These are phyloP conservation scores for Drosophila incognita DNA, from an alignment of 2,888 invertebrate genomes.

Conservation along the genomic window DNA sequence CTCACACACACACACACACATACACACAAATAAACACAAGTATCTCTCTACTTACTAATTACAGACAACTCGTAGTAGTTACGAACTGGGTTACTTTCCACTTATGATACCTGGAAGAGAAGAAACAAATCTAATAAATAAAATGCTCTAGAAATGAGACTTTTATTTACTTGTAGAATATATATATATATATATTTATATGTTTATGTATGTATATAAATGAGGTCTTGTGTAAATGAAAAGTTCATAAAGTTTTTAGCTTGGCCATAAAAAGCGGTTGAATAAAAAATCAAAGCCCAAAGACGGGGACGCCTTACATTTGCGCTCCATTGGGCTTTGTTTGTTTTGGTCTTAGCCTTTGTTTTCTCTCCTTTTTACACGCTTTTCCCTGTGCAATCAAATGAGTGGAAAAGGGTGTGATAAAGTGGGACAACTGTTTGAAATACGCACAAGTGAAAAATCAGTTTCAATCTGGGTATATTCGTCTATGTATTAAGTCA, in stretches of 20 bases:
- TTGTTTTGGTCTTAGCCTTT: slow-evolving; percentile 35
- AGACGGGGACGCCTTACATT: slow-evolving; percentile 17
- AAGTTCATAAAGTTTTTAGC: slow-evolving; percentile 44
- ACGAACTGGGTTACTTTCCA: slow-evolving; percentile 15
- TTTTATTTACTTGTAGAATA: neutral
- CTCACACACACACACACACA: slow-evolving; percentile 14
- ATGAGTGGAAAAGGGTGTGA: neutral
- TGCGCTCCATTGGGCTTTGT: slow-evolving; percentile 48
- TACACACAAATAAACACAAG: no score
- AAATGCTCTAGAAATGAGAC: neutral
- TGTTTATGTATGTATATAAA: neutral
- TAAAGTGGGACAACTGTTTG: neutral
- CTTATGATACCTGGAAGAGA: slow-evolving; percentile 29
- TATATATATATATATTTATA: slow-evolving; percentile 2
- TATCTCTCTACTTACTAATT: slow-evolving; percentile 40
- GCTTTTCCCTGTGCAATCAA: neutral
- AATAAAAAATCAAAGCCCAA: slow-evolving; percentile 54
- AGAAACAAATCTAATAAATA: neutral
- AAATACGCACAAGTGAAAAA: no score
- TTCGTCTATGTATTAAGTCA: neutral
- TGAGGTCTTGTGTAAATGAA: slow-evolving; percentile 30
- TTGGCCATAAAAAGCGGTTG: slow-evolving; percentile 46
- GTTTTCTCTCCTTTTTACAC: slow-evolving; percentile 1
- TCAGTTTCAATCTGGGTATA: neutral
- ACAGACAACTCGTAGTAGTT: slow-evolving; percentile 34